Evolutionary conservation across 2,888 invertebrate genomes (phyloP), one percentile per base, ranked within the genome.

Genomic region (Agrypnus murinus): DNA sequence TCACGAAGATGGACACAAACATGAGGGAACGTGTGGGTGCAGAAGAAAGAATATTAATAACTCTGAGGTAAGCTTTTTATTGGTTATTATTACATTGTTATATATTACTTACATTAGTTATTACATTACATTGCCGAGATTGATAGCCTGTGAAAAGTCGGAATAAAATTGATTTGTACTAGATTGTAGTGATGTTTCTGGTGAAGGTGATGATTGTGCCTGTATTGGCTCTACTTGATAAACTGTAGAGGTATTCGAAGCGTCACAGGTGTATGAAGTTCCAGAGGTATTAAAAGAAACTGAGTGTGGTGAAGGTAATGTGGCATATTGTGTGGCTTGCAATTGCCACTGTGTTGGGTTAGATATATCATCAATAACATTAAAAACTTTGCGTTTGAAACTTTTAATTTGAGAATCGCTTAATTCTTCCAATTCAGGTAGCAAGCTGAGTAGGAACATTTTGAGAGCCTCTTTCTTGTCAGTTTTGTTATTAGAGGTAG

Each of bases 381-480:
- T 67, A 10, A 76, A 70, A 71, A 75, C 65, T 65, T 65, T 58
- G 8, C 70, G 74, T 73, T 74, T 76, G 59, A 75, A 76, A 53
- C 64, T 15, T 70, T 73, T 73, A 12, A 76, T 72, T 65, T 76
- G 74, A 70, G 58, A 66, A 64, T 74, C 75, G 70, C 7, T 75
- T 25, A 76, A 62, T 65, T 73, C 68, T 75, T 73, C 66, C 34
- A 76, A 69, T 68, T 75, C 73, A 10, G 75, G 72, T 48, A 77
- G 38, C 38, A 77, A 70, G 25, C 72, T 77, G 53, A 76, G 73
- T 40, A 75, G 48, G 50, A 75, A 77, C 75, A 75, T 73, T 63
- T 71, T 70, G 12, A 77, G 48, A 48, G 34, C 69, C 36, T 72
- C 63, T 59, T 40, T 9, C 40, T 31, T 58, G 40, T 58, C 58